A percentile compares a stretch with the other conserved stretches of the same genome.
phyloP scores from a whole-genome alignment of 2,797 vertebrate species.

The Morus bassanus region DNA sequence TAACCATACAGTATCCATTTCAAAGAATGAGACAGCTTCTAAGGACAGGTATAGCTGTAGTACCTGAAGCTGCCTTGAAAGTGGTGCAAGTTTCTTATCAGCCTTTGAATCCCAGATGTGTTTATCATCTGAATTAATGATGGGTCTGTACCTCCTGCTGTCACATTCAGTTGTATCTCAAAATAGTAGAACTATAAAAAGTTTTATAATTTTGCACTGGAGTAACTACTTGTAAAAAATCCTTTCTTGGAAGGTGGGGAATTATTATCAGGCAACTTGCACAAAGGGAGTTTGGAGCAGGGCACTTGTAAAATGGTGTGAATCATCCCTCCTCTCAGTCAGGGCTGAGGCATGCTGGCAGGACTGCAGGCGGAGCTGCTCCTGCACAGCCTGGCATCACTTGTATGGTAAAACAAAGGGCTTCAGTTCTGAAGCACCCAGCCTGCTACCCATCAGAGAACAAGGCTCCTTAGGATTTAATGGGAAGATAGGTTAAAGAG shows the following conservation, averaged over 20 bases:
- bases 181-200: neutral
- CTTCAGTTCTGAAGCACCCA: neutral
- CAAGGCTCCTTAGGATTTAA: neutral
- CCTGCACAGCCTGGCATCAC: neutral
- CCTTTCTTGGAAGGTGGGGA: neutral
- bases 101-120: neutral
- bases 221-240: neutral
- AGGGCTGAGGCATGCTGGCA: neutral
- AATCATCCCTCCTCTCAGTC: neutral
- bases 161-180: neutral
- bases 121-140: neutral
- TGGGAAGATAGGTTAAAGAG: neutral
- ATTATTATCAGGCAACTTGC: neutral
- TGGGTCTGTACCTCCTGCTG: neutral
- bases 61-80: neutral
- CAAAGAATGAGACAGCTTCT: neutral
- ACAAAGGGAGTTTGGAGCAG: neutral
- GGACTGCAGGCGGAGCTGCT: neutral
- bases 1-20: neutral
- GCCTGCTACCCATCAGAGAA: neutral
- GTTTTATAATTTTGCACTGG: neutral
- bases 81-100: neutral
- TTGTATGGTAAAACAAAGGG: neutral
- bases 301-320: neutral
- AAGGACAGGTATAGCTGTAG: neutral